Conservation (phyloP, 2,888 invertebrate species). For the Euzetes globulus region DNA sequence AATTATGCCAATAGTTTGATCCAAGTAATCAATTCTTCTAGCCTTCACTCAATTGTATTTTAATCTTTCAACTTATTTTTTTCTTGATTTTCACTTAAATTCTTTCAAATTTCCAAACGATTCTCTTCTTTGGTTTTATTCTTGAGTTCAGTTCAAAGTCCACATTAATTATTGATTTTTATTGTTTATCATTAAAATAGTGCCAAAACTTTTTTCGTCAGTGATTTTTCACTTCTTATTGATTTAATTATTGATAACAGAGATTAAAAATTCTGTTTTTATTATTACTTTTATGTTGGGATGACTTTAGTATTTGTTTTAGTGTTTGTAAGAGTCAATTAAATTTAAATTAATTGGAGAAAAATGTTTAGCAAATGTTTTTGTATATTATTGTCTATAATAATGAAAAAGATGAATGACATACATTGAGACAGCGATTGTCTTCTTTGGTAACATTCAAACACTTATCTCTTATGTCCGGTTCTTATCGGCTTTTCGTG, state of each 20-base stretch:
- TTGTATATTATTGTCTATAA: neutral
- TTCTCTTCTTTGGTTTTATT: neutral
- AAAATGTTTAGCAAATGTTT: neutral
- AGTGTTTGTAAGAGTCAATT: neutral
- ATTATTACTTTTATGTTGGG: neutral
- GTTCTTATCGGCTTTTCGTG: slow-evolving; percentile 23
- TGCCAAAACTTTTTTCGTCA: slow-evolving; percentile 5
- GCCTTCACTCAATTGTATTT: neutral
- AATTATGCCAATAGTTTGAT: slow-evolving; percentile 1
- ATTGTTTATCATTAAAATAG: slow-evolving; percentile 16
- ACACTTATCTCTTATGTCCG: slow-evolving; percentile 22
- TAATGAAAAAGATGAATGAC: neutral
- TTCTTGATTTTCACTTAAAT: neutral
- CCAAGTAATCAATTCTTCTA: neutral
- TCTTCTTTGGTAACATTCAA: neutral
- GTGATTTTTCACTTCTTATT: neutral
- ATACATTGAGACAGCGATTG: neutral
- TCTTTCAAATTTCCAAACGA: neutral
- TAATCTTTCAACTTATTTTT: neutral
- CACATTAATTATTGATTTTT: slow-evolving; percentile 5
- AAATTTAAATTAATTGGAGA: neutral
- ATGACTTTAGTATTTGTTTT: too few relatives aligned
- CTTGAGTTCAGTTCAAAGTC: neutral
- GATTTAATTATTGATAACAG: neutral
- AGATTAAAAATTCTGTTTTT: neutral